A percentile compares a stretch with the other conserved stretches of the same genome.
Conservation (phyloP, 2,113 vertebrate genomes). For the Pogonocichla stellata region DNA sequence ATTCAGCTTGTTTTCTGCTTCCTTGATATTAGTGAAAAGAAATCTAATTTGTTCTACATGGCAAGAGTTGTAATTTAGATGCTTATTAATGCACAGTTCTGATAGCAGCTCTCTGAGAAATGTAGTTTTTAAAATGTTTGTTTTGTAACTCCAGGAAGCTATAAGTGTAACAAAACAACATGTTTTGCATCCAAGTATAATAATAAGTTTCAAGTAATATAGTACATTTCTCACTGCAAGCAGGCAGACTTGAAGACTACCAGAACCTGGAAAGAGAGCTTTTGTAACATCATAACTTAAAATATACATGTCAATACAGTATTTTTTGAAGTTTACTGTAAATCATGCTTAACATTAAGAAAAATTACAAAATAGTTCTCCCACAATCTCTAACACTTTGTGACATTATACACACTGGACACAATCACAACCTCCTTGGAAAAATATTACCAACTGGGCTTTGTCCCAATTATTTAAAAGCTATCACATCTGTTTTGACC, state of each 20-base stretch:
- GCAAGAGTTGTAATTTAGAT: conserved; percentile 74
- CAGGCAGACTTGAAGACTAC: not conserved
- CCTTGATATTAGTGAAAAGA: conserved; percentile 76
- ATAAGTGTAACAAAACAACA: conserved; percentile 39
- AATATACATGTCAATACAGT: accelerated
- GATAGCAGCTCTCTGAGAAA: conserved; percentile 60
- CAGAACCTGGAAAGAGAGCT: not conserved
- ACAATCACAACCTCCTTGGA: not conserved
- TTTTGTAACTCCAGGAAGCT: conserved; percentile 55
- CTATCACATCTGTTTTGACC: not conserved
- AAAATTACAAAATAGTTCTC: not conserved
- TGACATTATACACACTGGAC: not conserved
- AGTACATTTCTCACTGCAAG: not conserved
- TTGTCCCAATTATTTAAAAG: not conserved
- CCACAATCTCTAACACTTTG: not conserved
- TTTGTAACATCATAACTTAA: not conserved
- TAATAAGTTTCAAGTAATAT: not conserved
- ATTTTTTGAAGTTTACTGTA: not conserved
- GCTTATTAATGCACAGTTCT: conserved; percentile 68
- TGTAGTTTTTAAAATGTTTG: conserved; percentile 62
- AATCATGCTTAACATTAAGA: not conserved
- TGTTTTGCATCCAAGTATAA: not conserved
- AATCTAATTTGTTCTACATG: conserved; percentile 79
- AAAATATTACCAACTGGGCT: not conserved
- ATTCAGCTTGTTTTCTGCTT: conserved; percentile 75